Percentiles rank a stretch among this genome's conserved stretches.
Evolutionary conservation across 1,140 invertebrate genomes (phyloP).

Genomic region (Rhizoglyphus robini): DNA sequence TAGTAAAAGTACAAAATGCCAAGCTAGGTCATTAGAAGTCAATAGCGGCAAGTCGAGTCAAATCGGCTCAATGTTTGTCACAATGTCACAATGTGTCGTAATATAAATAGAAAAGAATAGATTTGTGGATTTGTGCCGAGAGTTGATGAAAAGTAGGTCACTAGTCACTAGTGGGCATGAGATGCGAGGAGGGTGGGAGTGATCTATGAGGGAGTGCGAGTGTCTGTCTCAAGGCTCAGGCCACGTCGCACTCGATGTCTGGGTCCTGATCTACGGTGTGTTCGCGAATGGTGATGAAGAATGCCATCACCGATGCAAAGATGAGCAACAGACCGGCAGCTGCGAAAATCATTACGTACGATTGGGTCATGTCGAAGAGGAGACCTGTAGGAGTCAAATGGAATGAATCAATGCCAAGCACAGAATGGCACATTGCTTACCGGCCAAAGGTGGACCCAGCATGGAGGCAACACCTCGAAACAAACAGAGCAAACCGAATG

Average conservation of each 20-base stretch:
- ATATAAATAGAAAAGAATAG: too few species aligned
- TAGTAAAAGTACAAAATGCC: too few species aligned
- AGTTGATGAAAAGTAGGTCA: too few species aligned
- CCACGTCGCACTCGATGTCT: slow-evolving; percentile 9
- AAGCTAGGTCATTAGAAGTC: too few species aligned
- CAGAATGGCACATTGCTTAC: slow-evolving; percentile 32
- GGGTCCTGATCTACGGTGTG: slow-evolving; percentile 2
- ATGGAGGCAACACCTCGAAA: slow-evolving; percentile 85
- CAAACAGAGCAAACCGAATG: slow-evolving; percentile 84
- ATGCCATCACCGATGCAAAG: slow-evolving; percentile 46
- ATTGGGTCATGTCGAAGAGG: slow-evolving; percentile 69
- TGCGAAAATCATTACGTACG: slow-evolving; percentile 76
- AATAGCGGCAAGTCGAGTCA: too few species aligned
- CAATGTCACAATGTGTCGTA: too few species aligned
- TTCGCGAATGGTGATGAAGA: slow-evolving; percentile 17
- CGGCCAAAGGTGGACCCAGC: slow-evolving; percentile 49
- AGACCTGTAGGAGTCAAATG: slow-evolving; percentile 49
- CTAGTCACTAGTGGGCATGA: too few species aligned
- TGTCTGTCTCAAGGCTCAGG: too few species aligned
- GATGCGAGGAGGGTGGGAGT: too few species aligned
- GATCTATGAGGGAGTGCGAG: too few species aligned
- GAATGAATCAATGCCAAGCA: background rate
- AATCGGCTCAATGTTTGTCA: too few species aligned
- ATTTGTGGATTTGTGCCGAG: too few species aligned
- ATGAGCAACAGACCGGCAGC: slow-evolving; percentile 78